Evolutionary conservation across 2,113 vertebrate genomes (phyloP).

Genomic region (Dinomys branickii): DNA sequence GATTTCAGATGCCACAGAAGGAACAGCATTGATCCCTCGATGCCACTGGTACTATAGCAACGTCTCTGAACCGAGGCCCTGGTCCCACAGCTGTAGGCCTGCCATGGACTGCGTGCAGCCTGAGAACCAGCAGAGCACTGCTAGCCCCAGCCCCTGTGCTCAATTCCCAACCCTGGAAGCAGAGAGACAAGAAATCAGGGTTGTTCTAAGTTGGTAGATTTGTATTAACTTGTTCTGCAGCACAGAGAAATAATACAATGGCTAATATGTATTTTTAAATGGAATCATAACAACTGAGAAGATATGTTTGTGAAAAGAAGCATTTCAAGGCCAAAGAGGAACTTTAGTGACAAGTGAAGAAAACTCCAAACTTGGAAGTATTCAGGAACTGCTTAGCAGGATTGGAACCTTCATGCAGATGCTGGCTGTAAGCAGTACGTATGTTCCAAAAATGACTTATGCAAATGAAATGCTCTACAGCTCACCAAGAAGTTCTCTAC

Average conservation of each 20-base stretch:
- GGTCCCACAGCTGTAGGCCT: no score
- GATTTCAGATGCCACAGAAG: neutral
- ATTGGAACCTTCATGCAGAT: neutral
- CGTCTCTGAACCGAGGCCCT: no score
- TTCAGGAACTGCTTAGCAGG: neutral
- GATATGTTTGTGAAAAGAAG: conserved; percentile 37
- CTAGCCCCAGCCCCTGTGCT: neutral
- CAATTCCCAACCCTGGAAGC: neutral
- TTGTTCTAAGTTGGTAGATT: neutral
- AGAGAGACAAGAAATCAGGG: neutral
- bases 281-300: neutral
- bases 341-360: neutral
- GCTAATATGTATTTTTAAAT: neutral
- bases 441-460: neutral
- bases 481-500: neutral
- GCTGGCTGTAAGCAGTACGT: neutral
- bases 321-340: neutral
- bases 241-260: neutral
- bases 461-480: neutral
- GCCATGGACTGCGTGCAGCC: neutral
- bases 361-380: neutral
- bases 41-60: neutral
- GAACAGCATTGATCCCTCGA: neutral
- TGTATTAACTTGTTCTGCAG: no score
- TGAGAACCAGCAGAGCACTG: neutral